Evolutionary conservation across 2,888 invertebrate genomes (phyloP).

Genomic region (Drosophila mulleri): DNA sequence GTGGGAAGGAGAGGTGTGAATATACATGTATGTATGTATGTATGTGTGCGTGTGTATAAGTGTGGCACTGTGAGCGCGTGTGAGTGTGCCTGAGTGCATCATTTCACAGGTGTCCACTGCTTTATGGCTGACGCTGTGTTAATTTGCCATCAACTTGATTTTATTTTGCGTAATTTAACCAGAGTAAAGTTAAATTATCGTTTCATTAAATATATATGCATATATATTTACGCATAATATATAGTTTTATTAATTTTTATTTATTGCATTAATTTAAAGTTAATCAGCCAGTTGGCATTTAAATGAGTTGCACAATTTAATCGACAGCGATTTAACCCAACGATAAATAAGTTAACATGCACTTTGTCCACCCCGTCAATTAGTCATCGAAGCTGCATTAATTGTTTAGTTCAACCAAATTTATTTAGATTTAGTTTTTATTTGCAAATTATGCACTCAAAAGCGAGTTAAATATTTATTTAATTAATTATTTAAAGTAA

Average conservation of each 20-base stretch:
- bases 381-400: background rate
- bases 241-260: slow-evolving; percentile 5
- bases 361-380: background rate
- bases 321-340: slow-evolving; percentile 20
- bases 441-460: background rate
- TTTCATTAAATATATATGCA: background rate
- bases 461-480: background rate
- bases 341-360: slow-evolving; percentile 2
- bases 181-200: background rate
- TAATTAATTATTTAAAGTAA: background rate
- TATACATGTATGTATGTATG: background rate
- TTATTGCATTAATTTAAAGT: slow-evolving; percentile 16
- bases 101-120: slow-evolving; percentile 1
- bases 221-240: background rate
- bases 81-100: background rate
- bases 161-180: slow-evolving; percentile 14
- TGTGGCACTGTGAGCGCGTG: background rate
- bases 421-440: background rate
- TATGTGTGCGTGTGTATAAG: background rate
- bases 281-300: slow-evolving; percentile 22
- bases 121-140: slow-evolving; percentile 12
- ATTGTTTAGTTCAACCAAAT: background rate
- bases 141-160: slow-evolving; percentile 26
- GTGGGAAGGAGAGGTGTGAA: background rate
- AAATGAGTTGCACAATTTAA: slow-evolving; percentile 11